Evolutionary conservation across 2,888 invertebrate genomes (phyloP), one percentile per base, ranked within the genome.

Genomic region (Fissipunctia ypsillon): DNA sequence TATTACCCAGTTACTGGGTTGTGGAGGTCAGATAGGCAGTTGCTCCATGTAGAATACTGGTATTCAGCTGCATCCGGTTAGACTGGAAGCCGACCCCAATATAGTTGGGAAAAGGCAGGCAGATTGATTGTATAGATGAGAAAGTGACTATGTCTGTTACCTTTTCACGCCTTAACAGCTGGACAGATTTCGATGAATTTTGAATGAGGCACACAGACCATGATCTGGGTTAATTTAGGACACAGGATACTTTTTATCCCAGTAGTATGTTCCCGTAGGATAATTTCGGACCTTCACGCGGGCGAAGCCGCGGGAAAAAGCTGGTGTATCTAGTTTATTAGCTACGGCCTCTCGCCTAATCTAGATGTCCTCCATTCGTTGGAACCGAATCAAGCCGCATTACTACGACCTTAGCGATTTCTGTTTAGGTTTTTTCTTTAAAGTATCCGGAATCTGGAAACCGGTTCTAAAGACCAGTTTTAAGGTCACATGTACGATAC

Each of bases 341-440:
- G 41, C 31, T 52, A 35, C 38, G 31, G 31, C 22, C 66, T 70
- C 48, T 69, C 19, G 45, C 56, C 68, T 71, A 61, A 77, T 82
- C 68, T 77, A 76, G 66, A 10, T 82, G 71, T 60, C 79, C 67
- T 63, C 54, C 22, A 57, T 45, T 25, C 43, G 43, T 69, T 54
- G 31, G 52, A 61, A 63, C 43, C 10, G 48, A 76, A 69, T 43
- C 56, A 57, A 64, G 31, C 63, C 19, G 41, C 22, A 67, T 60
- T 31, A 41, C 6, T 38, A 76, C 45, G 63, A 71, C 67, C 54
- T 78, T 74, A 56, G 43, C 43, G 3, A 60, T 71, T 54, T 66
- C 25, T 69, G 60, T 69, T 59, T 31, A n/a, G 45, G 60, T 60
- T 69, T 54, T 77, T 67, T 48, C 3, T 45, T 78, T 10, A 4